Evolutionary conservation across 1,140 invertebrate species (phyloP).

Genomic region (Rhynchophorus ferrugineus): DNA sequence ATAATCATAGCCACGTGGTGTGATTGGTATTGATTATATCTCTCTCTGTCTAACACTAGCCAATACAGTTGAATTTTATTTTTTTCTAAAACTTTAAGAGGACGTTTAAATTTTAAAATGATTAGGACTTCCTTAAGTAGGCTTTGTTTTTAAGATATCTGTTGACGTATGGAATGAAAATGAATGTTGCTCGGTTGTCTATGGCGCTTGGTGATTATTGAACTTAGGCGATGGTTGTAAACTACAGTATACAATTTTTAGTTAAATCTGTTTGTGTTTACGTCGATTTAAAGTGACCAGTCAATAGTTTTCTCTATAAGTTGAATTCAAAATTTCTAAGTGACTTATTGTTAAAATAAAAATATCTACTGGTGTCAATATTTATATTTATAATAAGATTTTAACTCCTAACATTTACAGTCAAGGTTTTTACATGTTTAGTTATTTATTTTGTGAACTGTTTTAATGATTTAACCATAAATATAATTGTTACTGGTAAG

Average conservation of each 20-base stretch:
- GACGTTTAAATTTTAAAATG: neutral
- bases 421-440: neutral
- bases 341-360: neutral
- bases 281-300: constrained; percentile 1
- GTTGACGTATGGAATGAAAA: constrained; percentile 2
- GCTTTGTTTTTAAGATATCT: constrained; percentile 1
- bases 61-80: neutral
- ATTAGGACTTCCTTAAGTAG: neutral
- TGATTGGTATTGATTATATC: neutral
- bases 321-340: neutral
- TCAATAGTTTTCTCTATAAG: constrained; percentile 3
- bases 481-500: too few species aligned
- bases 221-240: neutral
- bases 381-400: neutral
- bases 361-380: constrained; percentile 4
- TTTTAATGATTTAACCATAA: constrained; percentile 1
- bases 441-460: constrained; percentile 1
- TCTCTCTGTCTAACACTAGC: neutral
- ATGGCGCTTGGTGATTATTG: neutral
- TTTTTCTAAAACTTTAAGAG: neutral
- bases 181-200: neutral
- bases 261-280: constrained; percentile 2
- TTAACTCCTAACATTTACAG: neutral
- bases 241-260: neutral
- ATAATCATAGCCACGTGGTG: neutral